Evolutionary conservation across 2,797 vertebrate species (phyloP), one percentile per base, ranked within the genome.

Genomic region (Acanthurus leucopareius): DNA sequence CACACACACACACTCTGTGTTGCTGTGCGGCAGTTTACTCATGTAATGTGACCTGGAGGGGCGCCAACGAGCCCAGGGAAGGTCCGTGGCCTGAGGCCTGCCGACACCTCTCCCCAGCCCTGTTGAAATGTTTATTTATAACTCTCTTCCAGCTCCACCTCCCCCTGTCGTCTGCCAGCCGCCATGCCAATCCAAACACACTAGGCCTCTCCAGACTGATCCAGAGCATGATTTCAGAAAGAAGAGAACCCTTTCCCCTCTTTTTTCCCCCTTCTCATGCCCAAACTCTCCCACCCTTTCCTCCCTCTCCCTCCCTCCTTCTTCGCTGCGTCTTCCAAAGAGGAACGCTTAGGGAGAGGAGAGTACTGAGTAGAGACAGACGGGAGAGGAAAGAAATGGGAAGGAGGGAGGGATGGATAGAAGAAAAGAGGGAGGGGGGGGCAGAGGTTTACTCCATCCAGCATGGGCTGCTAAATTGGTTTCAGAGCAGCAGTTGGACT

Each of bases 181-280:
- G 83, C 91, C 85, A 87, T 96, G 96, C 97, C 97, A 97, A 96
- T 86, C 93, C 92, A 97, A 97, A 97, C 96, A 97, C 80, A 73
- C 65, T 61, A 86, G 73, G 93, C 93, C 93, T 94, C 95, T 94
- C 86, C 85, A 91, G 91, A 89, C 91, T 86, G 88, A 90, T 92
- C 87, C 92, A 88, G 93, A 94, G 94, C 87, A 86, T 95, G 94
- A 94, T 94, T 95, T 95, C 93, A 94, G 93, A 95, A 93, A 95
- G 93, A 93, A 92, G 93, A 92, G 91, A 93, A 93, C 93, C 88
- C 71, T 87, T 83, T 86, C 73, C 86, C 84, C 75, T 78, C 67
- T 86, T 84, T 85, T 77, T 83, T 25, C 64, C 85, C 71, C 67
- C 74, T 79, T 84, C 82, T 82, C 88, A 35, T 89, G 77, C 85